Evolutionary conservation across 2,797 vertebrate species (phyloP), one percentile per base, ranked within the genome.

Genomic region (Danionella dracula): DNA sequence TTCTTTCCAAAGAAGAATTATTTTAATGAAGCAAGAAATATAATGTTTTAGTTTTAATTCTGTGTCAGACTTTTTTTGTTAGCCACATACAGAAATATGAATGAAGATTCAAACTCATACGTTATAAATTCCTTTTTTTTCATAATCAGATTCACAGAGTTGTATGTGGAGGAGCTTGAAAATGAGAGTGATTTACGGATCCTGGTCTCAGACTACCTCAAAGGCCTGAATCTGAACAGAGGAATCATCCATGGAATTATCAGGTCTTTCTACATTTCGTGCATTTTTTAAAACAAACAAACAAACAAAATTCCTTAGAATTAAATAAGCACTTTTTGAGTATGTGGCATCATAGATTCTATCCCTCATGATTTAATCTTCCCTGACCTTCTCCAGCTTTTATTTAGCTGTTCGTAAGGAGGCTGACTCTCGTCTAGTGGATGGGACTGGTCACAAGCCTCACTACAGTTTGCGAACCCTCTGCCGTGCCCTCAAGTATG

Each of bases 381-480:
- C 7, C 4, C 4, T 23, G 11, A 1, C 31, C 16, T 34, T 62
- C 16, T 49, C 16, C 68, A 99, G 97, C 71, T 98, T 99, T 81
- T 99, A 98, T 79, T 82, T 94, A 68, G 75, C 88, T 1, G 87
- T 96, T 63, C 89, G 94, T 53, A 93, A 91, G 62, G 92, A 93
- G 67, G 90, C 92, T 13, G 80, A 64, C 56, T 76, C 81, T 0
- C 92, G 82, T 11, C 72, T 98, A 77, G 88, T 93, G 76, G 95
- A 97, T n/a, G 95, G 95, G 2, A 98, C 90, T 0, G 93, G 95
- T 21, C 94, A 95, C 82, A 90, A 86, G 70, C 97, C 96, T 58
- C 94, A 98, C 81, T 98, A 97, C 72, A 98, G 95, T 58, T 88
- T 99, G 66, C 90, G 97, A 0, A 97, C 96, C 0, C 89, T 99